phyloP scores from a whole-genome alignment of 2,113 vertebrate genomes.

The Arvicanthis niloticus region DNA sequence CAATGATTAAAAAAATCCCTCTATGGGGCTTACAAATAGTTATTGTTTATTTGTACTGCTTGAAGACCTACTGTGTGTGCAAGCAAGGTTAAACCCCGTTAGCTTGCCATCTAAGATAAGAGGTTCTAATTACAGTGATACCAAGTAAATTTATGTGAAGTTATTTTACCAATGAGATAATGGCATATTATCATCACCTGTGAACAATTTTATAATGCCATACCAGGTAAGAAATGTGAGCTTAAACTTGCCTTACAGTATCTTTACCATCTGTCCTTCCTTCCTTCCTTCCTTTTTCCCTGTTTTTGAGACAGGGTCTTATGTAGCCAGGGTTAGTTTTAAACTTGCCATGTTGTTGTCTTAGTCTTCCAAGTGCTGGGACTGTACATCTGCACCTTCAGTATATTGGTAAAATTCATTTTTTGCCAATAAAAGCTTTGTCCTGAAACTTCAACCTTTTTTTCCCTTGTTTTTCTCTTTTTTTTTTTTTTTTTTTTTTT shows the following conservation, averaged over 20 bases:
- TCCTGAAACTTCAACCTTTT: background rate
- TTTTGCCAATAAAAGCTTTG: conserved; percentile 37
- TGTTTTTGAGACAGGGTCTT: background rate
- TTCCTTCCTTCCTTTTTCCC: too few relatives aligned
- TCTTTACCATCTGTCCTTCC: background rate
- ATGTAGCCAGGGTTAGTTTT: background rate
- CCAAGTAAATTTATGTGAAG: background rate
- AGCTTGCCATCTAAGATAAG: background rate
- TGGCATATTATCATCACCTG: background rate
- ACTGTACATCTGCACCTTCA: background rate
- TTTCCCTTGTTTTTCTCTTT: background rate
- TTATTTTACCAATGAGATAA: conserved; percentile 19
- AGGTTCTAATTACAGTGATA: background rate
- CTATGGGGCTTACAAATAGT: conserved; percentile 38
- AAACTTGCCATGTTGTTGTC: background rate
- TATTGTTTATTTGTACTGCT: conserved; percentile 44
- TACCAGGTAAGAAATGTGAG: conserved; percentile 21
- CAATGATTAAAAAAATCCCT: conserved; percentile 51
- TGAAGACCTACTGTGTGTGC: conserved; percentile 27
- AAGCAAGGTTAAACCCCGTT: background rate
- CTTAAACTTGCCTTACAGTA: conserved; percentile 25
- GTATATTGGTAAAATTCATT: background rate
- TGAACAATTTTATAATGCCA: conserved; percentile 40
- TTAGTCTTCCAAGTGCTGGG: background rate
- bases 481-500: background rate